Conservation (phyloP, 64 coral and sea anemone genomes). For the Montipora foliosa region DNA sequence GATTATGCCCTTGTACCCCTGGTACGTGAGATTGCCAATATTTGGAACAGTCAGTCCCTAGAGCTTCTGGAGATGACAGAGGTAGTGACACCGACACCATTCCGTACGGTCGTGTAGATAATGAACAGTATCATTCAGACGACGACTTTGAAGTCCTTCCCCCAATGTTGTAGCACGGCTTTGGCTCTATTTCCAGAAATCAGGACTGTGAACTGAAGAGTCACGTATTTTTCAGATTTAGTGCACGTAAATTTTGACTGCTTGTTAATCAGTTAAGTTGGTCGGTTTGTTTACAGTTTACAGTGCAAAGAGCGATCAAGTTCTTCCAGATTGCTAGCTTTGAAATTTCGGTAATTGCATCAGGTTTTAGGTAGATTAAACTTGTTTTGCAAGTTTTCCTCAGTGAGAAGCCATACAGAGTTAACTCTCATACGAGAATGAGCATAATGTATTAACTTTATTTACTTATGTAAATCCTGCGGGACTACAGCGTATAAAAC, state of each 20-base stretch:
- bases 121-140: background rate
- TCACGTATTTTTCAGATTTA: background rate
- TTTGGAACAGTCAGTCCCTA: constrained; percentile 33
- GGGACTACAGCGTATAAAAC: too few species aligned
- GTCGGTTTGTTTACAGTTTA: too few species aligned
- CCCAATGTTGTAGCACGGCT: background rate
- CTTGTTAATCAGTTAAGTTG: background rate
- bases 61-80: background rate
- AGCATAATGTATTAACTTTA: too few species aligned
- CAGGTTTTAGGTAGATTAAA: too few species aligned
- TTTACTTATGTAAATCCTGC: too few species aligned
- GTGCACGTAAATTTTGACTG: background rate
- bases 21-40: constrained; percentile 23
- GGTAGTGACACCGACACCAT: background rate
- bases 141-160: background rate
- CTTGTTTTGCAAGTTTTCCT: too few species aligned
- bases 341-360: too few species aligned
- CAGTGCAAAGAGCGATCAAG: too few species aligned
- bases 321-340: too few species aligned
- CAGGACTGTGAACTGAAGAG: constrained; percentile 4
- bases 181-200: background rate
- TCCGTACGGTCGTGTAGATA: background rate
- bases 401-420: too few species aligned
- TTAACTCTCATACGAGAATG: too few species aligned
- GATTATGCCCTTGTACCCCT: constrained; percentile 7